A percentile compares a stretch with the other conserved stretches of the same genome.
Evolutionary conservation across 1,140 invertebrate species (phyloP).

Genomic region (Aradophagus sp.): DNA sequence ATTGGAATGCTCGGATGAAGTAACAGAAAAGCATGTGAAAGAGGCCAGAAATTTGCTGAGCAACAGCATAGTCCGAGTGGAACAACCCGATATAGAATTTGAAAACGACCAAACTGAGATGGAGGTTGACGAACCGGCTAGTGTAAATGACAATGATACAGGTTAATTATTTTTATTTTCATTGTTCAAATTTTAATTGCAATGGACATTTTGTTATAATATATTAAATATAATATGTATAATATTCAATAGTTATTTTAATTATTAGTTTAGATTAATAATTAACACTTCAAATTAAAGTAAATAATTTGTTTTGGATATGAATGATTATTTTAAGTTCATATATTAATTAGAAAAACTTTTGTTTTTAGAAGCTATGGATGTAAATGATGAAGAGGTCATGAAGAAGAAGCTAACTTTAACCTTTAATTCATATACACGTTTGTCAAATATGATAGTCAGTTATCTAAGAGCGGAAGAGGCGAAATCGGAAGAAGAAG

Average conservation of each 20-base stretch:
- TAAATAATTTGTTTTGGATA: not conserved
- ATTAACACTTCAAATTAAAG: no score
- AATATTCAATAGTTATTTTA: slow-evolving; percentile 6
- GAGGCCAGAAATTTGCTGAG: slow-evolving; percentile 95
- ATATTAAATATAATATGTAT: no score
- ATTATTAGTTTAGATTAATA: no score
- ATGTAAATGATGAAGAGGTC: slow-evolving; percentile 22
- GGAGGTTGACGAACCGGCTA: slow-evolving; percentile 49
- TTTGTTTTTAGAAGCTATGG: slow-evolving; percentile 10
- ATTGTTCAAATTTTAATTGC: no score
- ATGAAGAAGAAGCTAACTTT: slow-evolving; percentile 90
- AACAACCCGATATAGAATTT: slow-evolving; percentile 97
- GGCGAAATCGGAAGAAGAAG: slow-evolving; percentile 79
- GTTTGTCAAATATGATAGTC: slow-evolving; percentile 92
- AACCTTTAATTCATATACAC: slow-evolving; percentile 96
- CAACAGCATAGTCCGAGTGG: slow-evolving; percentile 98
- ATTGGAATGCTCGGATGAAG: slow-evolving; percentile 94
- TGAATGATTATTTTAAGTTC: no score
- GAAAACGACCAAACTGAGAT: slow-evolving; percentile 81
- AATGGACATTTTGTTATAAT: no score
- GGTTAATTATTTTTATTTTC: no score
- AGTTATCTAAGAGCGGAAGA: slow-evolving; percentile 92
- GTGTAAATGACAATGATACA: slow-evolving; percentile 14
- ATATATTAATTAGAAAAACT: slow-evolving; percentile 3
- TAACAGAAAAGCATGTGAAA: slow-evolving; percentile 90